Percentiles rank a stretch among this genome's conserved stretches.
Evolutionary conservation across 1,140 invertebrate genomes (phyloP).

Genomic region (Scylla paramamosain): DNA sequence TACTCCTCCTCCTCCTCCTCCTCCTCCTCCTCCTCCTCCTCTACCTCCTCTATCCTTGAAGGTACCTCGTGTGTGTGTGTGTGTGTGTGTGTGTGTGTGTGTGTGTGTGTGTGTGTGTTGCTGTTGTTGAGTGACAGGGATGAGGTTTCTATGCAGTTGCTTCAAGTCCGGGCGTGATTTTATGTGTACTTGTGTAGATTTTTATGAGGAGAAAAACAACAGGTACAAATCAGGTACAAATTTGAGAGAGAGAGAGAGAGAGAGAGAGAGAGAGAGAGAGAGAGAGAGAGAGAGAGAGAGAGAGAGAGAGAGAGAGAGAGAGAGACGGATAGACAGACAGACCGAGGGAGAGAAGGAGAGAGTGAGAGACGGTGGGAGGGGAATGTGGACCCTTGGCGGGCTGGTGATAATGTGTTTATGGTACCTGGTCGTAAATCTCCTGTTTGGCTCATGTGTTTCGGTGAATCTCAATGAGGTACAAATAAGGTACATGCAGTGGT

Average conservation of each 20-base stretch:
- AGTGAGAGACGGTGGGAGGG: slow-evolving; percentile 35
- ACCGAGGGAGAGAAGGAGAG: not conserved
- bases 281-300: slow-evolving; percentile 19
- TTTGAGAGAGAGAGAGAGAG: slow-evolving; percentile 9
- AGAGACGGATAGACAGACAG: not conserved
- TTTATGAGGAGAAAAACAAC: too few species aligned
- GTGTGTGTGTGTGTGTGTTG: slow-evolving; percentile 35
- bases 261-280: not conserved
- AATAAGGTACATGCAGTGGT: slow-evolving; percentile 38
- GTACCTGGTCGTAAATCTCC: slow-evolving; percentile 72
- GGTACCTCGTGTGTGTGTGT: slow-evolving; percentile 31
- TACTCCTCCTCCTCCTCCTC: not conserved
- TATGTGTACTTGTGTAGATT: not conserved
- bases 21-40: not conserved
- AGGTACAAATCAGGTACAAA: too few species aligned
- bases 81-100: slow-evolving; percentile 60
- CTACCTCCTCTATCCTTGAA: not conserved
- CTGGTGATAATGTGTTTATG: slow-evolving; percentile 73
- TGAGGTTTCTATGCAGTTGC: not conserved
- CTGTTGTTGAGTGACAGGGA: not conserved
- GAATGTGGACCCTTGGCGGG: slow-evolving; percentile 10
- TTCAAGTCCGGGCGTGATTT: not conserved
- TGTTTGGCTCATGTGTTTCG: slow-evolving; percentile 62
- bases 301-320: not conserved
- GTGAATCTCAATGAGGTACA: slow-evolving; percentile 73